Evolutionary conservation across 23 tunicate species (phyloP).

Genomic region (Ciona savignyi): DNA sequence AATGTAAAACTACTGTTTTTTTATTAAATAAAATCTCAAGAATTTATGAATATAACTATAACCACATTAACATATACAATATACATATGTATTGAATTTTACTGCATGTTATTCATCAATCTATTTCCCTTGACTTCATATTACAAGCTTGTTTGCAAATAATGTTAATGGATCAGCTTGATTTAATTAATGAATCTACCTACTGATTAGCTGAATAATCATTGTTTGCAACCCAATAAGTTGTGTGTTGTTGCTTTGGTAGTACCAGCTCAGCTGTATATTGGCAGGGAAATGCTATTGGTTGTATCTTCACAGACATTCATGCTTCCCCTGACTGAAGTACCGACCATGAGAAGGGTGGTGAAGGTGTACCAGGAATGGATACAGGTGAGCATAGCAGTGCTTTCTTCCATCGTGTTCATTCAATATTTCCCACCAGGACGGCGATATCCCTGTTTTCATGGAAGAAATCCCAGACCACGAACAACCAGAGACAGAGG

Average conservation of each 20-base stretch:
- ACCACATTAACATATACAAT: no score
- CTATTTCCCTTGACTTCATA: no score
- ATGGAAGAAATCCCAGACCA: conserved; percentile 21
- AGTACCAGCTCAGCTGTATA: no score
- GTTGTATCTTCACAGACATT: conserved; percentile 27
- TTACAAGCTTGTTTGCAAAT: no score
- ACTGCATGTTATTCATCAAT: no score
- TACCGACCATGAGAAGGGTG: conserved; percentile 51
- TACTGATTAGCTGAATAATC: not conserved
- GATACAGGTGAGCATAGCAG: conserved; percentile 25
- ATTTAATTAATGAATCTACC: not conserved
- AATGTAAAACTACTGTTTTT: no score
- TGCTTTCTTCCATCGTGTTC: not conserved
- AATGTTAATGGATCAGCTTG: no score
- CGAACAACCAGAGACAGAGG: conserved; percentile 1
- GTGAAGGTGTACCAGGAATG: conserved; percentile 68
- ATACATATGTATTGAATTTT: no score
- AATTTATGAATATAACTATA: no score
- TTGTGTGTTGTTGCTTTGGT: no score
- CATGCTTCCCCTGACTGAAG: conserved; percentile 67
- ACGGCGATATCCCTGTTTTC: conserved; percentile 30
- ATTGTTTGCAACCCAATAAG: not conserved
- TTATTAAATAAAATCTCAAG: no score
- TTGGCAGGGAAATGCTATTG: no score
- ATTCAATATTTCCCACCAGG: conserved; percentile 12